Base-by-base conservation (phyloP, 2,888 invertebrate genomes). In the Drosophila anomalata region DNA sequence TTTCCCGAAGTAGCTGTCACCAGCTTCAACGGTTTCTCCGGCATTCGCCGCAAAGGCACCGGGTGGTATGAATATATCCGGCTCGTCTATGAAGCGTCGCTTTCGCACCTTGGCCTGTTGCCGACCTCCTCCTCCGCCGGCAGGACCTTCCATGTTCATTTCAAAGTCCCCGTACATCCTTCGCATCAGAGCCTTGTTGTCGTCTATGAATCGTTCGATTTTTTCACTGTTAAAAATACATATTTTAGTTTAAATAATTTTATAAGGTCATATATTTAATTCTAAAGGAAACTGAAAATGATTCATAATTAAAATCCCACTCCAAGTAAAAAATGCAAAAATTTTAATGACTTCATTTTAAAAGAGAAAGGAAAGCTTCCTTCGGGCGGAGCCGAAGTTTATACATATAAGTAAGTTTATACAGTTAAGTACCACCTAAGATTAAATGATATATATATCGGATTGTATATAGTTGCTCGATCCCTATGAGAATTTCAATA, bases 151-250 rank as follows among this genome's bases (percentile, higher is more conserved):
- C 73, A 93, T 92, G 26, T 87, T 93, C 93, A 95, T 94, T 76
- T 94, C 94, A 89, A 97, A 97, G 81, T 97, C 97, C 0, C 98
- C 98, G 90, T 97, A 97, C 98, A 98, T 98, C 68, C 97, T 94
- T 89, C 96, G 95, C 94, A 97, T 97, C 78, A 98, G 91, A 59
- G 97, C 97, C 92, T 98, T 98, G 91, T 98, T 98, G 91, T 98
- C 97, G 89, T 98, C 97, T 89, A 98, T 98, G 92, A 97, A 98
- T 74, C 94, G 93, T 91, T 97, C 97, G 91, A 98, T 98, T 90
- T 96, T 95, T 77, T 97, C 97, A 92, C 97, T 98, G 50, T 11
- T 26, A 63, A 47, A 20, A 26, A 61, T 17, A 5, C 8, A 31
- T 22, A 6, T 6, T n/a, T 20, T 20, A 4, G 1, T 51, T 36